Evolutionary conservation across 2,113 vertebrate species (phyloP).

Genomic region (Neopipo cinnamomea): DNA sequence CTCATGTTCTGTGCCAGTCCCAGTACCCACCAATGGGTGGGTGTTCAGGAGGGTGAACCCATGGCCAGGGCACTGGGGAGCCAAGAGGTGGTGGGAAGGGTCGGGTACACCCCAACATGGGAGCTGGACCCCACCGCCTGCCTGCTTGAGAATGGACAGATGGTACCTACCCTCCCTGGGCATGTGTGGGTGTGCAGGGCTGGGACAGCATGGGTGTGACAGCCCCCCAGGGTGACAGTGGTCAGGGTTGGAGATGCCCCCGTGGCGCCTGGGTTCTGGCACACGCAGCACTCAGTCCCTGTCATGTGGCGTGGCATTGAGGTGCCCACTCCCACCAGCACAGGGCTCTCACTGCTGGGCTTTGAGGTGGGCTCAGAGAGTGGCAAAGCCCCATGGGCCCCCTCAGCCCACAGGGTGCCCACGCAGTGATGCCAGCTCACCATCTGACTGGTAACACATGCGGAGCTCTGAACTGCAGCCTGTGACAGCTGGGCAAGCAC

Average conservation of each 20-base stretch:
- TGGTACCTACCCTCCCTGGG: not conserved
- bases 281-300: rapidly evolving
- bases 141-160: not conserved
- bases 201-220: not conserved
- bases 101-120: not conserved
- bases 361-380: not conserved
- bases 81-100: no score
- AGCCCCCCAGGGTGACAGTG: rapidly evolving
- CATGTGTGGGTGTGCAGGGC: not conserved
- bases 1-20: not conserved
- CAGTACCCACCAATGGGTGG: not conserved
- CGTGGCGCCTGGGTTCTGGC: not conserved
- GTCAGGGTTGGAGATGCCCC: not conserved
- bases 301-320: not conserved
- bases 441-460: not conserved
- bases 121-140: not conserved
- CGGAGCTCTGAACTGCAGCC: not conserved
- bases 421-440: rapidly evolving
- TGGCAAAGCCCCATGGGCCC: not conserved
- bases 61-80: not conserved
- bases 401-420: not conserved
- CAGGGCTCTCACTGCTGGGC: not conserved
- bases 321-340: not conserved
- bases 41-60: not conserved
- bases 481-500: not conserved